Conservation (phyloP, 2,113 vertebrate species). For the Odontesthes bonariensis region DNA sequence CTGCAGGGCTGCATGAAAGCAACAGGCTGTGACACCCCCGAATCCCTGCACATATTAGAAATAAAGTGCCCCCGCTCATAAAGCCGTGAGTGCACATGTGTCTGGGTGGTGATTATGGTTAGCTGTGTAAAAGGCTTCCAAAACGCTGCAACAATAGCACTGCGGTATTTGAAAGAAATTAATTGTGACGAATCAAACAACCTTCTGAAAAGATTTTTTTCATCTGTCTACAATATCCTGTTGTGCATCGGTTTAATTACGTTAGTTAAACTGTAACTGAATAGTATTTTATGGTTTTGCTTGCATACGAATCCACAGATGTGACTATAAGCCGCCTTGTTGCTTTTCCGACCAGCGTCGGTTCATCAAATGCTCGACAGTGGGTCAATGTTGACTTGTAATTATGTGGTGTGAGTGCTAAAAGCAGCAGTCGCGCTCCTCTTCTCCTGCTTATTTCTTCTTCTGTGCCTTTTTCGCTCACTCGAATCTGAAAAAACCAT, state of each 20-base stretch:
- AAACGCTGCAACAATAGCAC: slow-evolving; percentile 24
- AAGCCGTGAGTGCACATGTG: background rate
- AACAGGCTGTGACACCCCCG: background rate
- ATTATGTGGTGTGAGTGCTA: slow-evolving; percentile 24
- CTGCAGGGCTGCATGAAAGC: slow-evolving; percentile 65
- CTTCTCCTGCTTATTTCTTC: slow-evolving; percentile 15
- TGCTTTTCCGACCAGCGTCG: slow-evolving; percentile 30
- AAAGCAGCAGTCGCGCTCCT: slow-evolving; percentile 13
- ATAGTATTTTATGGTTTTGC: slow-evolving; percentile 47
- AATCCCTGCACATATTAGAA: slow-evolving; percentile 10
- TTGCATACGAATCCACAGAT: slow-evolving; percentile 51
- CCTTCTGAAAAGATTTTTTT: slow-evolving; percentile 27
- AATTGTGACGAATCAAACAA: slow-evolving; percentile 2
- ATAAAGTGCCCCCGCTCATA: background rate
- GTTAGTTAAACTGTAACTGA: slow-evolving; percentile 43
- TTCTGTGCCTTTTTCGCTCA: slow-evolving; percentile 65
- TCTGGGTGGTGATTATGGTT: slow-evolving; percentile 34
- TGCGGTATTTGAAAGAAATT: slow-evolving; percentile 22
- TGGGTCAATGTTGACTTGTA: slow-evolving; percentile 70
- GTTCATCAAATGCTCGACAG: slow-evolving; percentile 48
- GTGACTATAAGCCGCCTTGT: slow-evolving; percentile 46
- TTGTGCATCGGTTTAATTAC: slow-evolving; percentile 36
- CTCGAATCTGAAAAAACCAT: slow-evolving; percentile 36
- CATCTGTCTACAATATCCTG: background rate
- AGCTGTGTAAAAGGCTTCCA: slow-evolving; percentile 38